Evolutionary conservation across 2,797 vertebrate species (phyloP).

Genomic region (Sebastiscus albofasciatus): DNA sequence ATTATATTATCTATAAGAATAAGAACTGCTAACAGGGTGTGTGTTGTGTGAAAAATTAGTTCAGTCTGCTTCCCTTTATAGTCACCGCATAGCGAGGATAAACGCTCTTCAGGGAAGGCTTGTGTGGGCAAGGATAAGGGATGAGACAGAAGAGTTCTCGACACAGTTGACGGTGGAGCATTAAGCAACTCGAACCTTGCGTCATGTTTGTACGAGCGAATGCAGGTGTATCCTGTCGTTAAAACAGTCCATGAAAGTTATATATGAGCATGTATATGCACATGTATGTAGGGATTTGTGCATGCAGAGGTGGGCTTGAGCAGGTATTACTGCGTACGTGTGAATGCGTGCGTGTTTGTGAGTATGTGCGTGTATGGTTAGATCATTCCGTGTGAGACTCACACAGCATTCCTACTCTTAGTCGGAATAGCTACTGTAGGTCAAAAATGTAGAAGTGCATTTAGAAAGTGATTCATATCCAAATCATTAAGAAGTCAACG

Average conservation of each 20-base stretch:
- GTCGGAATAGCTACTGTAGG: constrained; percentile 75
- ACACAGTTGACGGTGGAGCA: constrained; percentile 64
- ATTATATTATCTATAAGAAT: constrained; percentile 83
- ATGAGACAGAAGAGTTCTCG: constrained; percentile 57
- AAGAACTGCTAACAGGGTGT: constrained; percentile 85
- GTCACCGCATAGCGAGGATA: constrained; percentile 78
- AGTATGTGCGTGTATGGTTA: constrained; percentile 64
- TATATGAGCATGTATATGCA: constrained; percentile 69
- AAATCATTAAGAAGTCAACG: constrained; percentile 65
- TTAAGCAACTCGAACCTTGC: constrained; percentile 56
- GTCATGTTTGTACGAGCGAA: constrained; percentile 52
- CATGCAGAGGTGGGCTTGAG: constrained; percentile 60
- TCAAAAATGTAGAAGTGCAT: constrained; percentile 75
- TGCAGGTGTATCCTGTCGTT: constrained; percentile 43
- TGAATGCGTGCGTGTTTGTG: constrained; percentile 26
- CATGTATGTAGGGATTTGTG: constrained; percentile 58
- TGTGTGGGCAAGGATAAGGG: constrained; percentile 69
- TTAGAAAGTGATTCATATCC: constrained; percentile 76
- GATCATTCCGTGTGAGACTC: constrained; percentile 78
- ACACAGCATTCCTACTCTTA: constrained; percentile 76
- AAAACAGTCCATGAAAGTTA: constrained; percentile 60
- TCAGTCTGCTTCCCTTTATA: constrained; percentile 85
- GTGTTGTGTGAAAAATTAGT: constrained; percentile 79
- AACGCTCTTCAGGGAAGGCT: constrained; percentile 75
- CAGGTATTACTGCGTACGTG: constrained; percentile 53